Percentiles rank a stretch among this genome's conserved stretches.
Evolutionary conservation across 2,113 vertebrate genomes (phyloP).

Genomic region (Carettochelys insculpta): DNA sequence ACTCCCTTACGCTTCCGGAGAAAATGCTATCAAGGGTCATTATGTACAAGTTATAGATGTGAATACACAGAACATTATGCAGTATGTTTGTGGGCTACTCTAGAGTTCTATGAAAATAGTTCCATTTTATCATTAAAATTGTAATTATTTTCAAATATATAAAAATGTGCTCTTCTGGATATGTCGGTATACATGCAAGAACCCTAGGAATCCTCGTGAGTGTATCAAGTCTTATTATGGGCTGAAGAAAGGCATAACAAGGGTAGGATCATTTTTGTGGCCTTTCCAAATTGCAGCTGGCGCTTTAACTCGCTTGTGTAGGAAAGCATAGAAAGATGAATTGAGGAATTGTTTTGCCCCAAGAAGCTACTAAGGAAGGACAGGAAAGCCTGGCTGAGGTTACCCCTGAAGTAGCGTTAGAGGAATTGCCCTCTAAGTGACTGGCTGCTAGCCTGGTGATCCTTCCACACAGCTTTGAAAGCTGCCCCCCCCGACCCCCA

Average conservation of each 20-base stretch:
- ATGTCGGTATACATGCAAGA: not conserved
- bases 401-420: not conserved
- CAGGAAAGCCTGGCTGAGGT: not conserved
- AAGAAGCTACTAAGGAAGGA: not conserved
- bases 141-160: not conserved
- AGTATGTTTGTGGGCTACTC: not conserved
- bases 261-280: not conserved
- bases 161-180: not conserved
- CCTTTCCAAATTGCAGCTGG: not conserved
- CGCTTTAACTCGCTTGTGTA: slow-evolving; percentile 9
- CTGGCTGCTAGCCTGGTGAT: not conserved
- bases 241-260: not conserved
- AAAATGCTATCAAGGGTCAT: not conserved
- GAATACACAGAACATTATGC: not conserved
- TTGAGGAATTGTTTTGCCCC: slow-evolving; percentile 4
- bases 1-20: not conserved
- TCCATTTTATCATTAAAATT: not conserved
- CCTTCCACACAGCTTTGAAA: not conserved
- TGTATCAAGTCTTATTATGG: not conserved
- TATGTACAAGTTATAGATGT: not conserved
- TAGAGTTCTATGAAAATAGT: not conserved
- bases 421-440: not conserved
- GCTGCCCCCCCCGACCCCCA: too few species aligned
- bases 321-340: slow-evolving; percentile 14
- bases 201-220: not conserved